Percentiles rank a stretch among this genome's conserved stretches.
These are phyloP conservation scores for Trachemys scripta DNA, from an alignment of 2,113 vertebrate genomes.

Conservation along the genomic window DNA sequence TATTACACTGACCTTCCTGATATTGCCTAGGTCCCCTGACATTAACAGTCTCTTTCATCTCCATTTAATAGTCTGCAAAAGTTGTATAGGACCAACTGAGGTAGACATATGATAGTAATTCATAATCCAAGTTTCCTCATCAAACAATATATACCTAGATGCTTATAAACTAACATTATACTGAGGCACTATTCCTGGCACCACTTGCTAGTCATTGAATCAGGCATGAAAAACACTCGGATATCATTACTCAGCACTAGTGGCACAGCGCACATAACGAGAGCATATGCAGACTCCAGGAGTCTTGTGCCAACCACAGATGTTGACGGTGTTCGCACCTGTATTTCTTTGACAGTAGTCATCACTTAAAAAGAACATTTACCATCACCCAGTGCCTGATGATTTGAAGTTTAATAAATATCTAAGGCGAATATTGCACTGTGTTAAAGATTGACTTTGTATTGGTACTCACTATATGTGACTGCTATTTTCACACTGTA, in stretches of 20 bases:
- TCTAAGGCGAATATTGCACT: neutral
- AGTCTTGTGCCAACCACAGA: constrained; percentile 46
- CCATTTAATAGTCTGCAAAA: neutral
- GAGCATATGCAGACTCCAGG: constrained; percentile 39
- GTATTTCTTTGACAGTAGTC: constrained; percentile 30
- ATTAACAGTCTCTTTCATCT: neutral
- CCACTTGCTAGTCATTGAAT: constrained; percentile 29
- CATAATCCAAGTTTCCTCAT: constrained; percentile 15
- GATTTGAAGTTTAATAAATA: neutral
- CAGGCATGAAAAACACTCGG: constrained; percentile 8
- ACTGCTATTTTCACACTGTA: constrained; percentile 27
- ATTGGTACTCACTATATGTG: neutral
- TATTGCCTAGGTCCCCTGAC: neutral
- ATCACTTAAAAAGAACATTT: constrained; percentile 8
- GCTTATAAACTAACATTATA: neutral
- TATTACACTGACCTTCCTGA: neutral
- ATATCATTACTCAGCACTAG: constrained; percentile 55
- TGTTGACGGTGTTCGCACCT: neutral
- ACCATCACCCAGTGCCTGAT: neutral
- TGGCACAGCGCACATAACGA: constrained; percentile 47
- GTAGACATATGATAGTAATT: neutral
- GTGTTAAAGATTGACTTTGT: constrained; percentile 30
- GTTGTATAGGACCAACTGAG: neutral
- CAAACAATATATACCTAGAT: neutral
- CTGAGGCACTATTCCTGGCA: neutral